Evolutionary conservation across 1,140 invertebrate genomes (phyloP).

Genomic region (Medauroidea extradentata): DNA sequence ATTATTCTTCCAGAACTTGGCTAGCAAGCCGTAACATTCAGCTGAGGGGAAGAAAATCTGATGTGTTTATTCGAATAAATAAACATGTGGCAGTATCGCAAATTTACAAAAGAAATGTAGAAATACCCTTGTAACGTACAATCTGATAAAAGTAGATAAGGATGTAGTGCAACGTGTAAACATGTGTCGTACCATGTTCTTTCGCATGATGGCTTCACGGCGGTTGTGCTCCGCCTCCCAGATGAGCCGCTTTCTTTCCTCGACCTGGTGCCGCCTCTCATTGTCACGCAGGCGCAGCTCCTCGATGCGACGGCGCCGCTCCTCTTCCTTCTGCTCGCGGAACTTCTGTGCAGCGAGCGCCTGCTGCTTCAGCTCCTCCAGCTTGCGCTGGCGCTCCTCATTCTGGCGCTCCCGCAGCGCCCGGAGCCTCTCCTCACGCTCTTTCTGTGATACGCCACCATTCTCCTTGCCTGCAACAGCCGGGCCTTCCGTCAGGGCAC

Average conservation of each 20-base stretch:
- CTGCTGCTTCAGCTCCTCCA: slow-evolving; percentile 81
- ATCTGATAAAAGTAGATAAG: too few species aligned
- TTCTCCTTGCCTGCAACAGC: slow-evolving; percentile 9
- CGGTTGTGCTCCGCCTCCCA: slow-evolving; percentile 80
- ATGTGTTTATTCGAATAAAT: too few species aligned
- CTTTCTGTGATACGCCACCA: slow-evolving; percentile 19
- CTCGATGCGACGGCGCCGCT: slow-evolving; percentile 70
- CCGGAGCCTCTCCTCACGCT: slow-evolving; percentile 45
- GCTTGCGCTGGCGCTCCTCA: slow-evolving; percentile 76
- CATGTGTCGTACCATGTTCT: slow-evolving; percentile 69
- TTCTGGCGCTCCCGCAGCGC: slow-evolving; percentile 68
- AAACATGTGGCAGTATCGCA: too few species aligned
- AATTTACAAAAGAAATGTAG: too few species aligned
- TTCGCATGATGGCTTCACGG: slow-evolving; percentile 75
- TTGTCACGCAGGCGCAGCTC: slow-evolving; percentile 72
- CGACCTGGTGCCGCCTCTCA: slow-evolving; percentile 71
- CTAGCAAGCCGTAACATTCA: too few species aligned
- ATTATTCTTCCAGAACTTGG: too few species aligned
- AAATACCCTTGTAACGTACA: too few species aligned
- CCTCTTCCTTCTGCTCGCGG: slow-evolving; percentile 81
- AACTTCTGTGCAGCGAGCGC: slow-evolving; percentile 80
- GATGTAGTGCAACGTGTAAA: too few species aligned
- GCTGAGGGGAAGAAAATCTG: too few species aligned
- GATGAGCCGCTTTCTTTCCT: slow-evolving; percentile 80
- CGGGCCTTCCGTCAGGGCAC: neutral